Conservation (phyloP, 1,140 invertebrate genomes). For the Dendrolimus kikuchii region DNA sequence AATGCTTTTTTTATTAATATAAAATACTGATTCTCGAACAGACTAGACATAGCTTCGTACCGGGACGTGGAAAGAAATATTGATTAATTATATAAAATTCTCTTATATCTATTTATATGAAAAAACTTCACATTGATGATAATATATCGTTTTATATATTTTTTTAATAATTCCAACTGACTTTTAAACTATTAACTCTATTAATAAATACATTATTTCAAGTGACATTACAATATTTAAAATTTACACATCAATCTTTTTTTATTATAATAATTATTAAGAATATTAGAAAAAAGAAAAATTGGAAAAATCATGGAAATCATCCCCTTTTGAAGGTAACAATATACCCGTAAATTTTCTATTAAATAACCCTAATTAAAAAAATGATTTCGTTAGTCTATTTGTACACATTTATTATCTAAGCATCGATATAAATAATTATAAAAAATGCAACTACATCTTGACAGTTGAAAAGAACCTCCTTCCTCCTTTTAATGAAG, state of each 20-base stretch:
- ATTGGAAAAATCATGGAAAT: slow-evolving; percentile 12
- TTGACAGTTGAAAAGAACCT: no score
- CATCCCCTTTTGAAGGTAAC: slow-evolving; percentile 23
- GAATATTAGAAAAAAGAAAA: neutral
- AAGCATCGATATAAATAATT: slow-evolving; percentile 14
- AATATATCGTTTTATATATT: slow-evolving; percentile 7
- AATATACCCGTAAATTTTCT: slow-evolving; percentile 25
- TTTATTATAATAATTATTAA: neutral
- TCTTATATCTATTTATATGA: slow-evolving; percentile 13
- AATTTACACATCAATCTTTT: slow-evolving; percentile 21
- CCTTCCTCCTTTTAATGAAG: no score
- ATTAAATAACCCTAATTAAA: slow-evolving; percentile 22
- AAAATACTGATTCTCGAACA: slow-evolving; percentile 19
- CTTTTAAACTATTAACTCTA: slow-evolving; percentile 24
- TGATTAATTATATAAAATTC: slow-evolving; percentile 11
- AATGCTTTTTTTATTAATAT: slow-evolving; percentile 9
- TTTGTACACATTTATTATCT: slow-evolving; percentile 14
- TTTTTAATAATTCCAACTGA: slow-evolving; percentile 12
- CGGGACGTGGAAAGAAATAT: slow-evolving; percentile 8
- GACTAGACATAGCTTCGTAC: slow-evolving; percentile 19
- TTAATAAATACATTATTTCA: slow-evolving; percentile 29
- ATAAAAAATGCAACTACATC: no score
- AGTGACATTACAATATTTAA: slow-evolving; percentile 37
- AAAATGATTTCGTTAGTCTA: slow-evolving; percentile 17
- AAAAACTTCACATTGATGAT: slow-evolving; percentile 7